phyloP scores from a whole-genome alignment of 2,797 vertebrate genomes.

The Sylvia borin region DNA sequence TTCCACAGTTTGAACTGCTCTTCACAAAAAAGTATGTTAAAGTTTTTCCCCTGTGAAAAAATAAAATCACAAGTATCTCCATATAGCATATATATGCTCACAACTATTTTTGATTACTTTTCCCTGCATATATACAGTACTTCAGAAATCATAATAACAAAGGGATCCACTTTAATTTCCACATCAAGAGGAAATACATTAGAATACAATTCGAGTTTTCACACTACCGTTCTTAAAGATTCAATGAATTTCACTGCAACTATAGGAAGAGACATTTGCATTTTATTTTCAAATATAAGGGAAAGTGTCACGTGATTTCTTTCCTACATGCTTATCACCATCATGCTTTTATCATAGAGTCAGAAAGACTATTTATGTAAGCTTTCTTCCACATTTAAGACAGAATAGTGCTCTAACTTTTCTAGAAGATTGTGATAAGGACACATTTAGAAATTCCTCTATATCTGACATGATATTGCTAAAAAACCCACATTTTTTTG shows the following conservation, averaged over 20 bases:
- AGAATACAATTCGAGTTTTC: neutral
- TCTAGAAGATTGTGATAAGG: neutral
- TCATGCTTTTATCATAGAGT: neutral
- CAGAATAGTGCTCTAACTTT: neutral
- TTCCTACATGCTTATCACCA: neutral
- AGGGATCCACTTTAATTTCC: neutral
- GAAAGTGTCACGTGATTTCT: neutral
- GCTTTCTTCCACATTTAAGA: neutral
- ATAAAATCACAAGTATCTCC: neutral
- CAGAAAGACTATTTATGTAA: neutral
- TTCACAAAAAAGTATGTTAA: neutral
- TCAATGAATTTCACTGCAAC: neutral
- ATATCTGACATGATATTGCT: neutral
- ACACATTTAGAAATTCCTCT: neutral
- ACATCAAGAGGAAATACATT: neutral
- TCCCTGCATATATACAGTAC: neutral
- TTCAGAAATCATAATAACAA: slow-evolving; percentile 19
- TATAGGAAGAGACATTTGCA: neutral
- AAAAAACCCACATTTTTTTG: neutral
- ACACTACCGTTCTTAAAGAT: neutral
- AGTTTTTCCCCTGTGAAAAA: neutral
- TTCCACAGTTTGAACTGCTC: neutral
- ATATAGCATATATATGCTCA: neutral
- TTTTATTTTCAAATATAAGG: neutral
- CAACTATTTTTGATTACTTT: neutral